These are phyloP conservation scores for Ellobius talpinus DNA, from an alignment of 2,113 vertebrate genomes.

Conservation along the genomic window DNA sequence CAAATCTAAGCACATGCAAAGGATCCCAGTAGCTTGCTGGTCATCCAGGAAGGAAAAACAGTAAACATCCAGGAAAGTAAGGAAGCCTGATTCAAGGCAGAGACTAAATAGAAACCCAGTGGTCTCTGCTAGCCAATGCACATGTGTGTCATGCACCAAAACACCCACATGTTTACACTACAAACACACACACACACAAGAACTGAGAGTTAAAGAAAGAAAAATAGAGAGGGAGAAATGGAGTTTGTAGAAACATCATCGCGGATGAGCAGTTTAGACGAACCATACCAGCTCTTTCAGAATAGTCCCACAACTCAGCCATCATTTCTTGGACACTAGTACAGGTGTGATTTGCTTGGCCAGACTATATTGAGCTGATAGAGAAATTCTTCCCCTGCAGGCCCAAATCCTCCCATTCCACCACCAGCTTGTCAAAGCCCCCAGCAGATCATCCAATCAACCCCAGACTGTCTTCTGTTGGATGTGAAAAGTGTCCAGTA, in stretches of 20 bases:
- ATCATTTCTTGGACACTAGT: not conserved
- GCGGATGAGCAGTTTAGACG: accelerated
- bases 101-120: not conserved
- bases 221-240: no score
- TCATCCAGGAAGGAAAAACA: no score
- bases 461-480: not conserved
- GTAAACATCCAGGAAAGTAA: not conserved
- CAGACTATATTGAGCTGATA: not conserved
- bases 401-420: not conserved
- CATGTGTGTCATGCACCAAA: not conserved
- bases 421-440: not conserved
- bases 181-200: not conserved
- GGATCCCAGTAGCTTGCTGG: not conserved
- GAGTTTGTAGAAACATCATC: not conserved
- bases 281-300: not conserved
- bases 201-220: no score
- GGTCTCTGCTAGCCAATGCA: not conserved
- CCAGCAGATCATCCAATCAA: not conserved
- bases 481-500: not conserved
- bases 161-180: no score
- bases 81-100: not conserved
- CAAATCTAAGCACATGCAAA: not conserved
- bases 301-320: not conserved
- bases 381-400: not conserved
- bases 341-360: not conserved